Base-by-base conservation (phyloP, 2,888 invertebrate species). In the Melinaea menophilus region DNA sequence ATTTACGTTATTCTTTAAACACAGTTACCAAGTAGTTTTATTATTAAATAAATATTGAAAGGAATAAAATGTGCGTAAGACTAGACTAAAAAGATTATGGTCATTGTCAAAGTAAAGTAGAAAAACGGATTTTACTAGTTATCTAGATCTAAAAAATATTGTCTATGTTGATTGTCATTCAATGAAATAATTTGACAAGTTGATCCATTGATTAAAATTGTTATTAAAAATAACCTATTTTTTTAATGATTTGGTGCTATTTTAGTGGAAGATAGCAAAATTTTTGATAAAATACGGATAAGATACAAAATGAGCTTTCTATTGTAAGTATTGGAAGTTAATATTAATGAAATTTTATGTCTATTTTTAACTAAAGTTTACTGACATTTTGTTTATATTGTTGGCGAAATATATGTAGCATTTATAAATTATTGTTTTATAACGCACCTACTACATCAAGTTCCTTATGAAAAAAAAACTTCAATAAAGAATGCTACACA, bases 221-320 rank as follows among this genome's bases (percentile, higher is more conserved):
- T 72, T 73, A 72, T 71, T 72, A 68, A 72, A 72, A 68, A 69
- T 72, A 75, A 73, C 74, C 76, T 79, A 77, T 74, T 81, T 74
- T 81, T 78, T 84, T 82, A 79, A 84, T 85, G 84, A 78, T 73
- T 82, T 73, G 78, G 81, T 86, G 82, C 78, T 82, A 78, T 75
- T 71, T 69, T 72, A 73, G 69, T 74, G 71, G 67, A 75, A 68
- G 70, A 72, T 73, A 73, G 48, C 73, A 73, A 68, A 72, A 65
- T 66, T 70, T 73, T 72, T 72, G 62, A 71, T 71, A 72, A 65
- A 71, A 69, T 71, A 69, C 71, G 73, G 56, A 67, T 69, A 71
- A 69, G 69, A 66, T 69, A 61, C 76, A 91, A 83, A 78, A 93
- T 93, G 93, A 93, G 93, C 86, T 93, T 93, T 85, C 86, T 93